Percentiles rank a stretch among this genome's conserved stretches.
Conservation (phyloP, 2,888 invertebrate species). For the Drosophila paramelanica region DNA sequence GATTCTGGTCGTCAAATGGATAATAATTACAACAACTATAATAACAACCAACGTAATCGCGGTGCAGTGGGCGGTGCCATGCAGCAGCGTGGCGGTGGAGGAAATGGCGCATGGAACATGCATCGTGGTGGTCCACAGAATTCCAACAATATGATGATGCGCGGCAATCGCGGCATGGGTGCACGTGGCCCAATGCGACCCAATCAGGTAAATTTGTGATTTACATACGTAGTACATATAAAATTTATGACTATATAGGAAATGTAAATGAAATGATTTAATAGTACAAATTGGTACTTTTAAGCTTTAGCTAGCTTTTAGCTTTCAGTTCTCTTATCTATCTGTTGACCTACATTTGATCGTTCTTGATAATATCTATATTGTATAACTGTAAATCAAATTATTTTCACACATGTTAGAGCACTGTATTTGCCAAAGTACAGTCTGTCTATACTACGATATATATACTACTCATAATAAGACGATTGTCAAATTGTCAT, state of each 20-base stretch:
- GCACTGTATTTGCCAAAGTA: too few species aligned
- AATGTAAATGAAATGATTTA: background rate
- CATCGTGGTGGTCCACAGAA: slow-evolving; percentile 83
- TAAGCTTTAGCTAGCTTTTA: background rate
- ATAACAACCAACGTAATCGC: slow-evolving; percentile 83
- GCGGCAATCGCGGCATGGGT: slow-evolving; percentile 79
- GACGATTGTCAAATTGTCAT: background rate
- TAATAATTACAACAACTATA: slow-evolving; percentile 80
- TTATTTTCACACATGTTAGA: too few species aligned
- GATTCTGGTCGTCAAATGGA: slow-evolving; percentile 84
- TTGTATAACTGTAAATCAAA: background rate
- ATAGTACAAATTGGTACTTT: background rate
- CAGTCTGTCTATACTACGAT: too few species aligned
- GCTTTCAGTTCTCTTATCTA: too few species aligned
- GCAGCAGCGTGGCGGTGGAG: slow-evolving; percentile 68
- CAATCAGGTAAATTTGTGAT: slow-evolving; percentile 74
- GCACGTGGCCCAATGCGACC: slow-evolving; percentile 83
- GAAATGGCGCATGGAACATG: slow-evolving; percentile 83
- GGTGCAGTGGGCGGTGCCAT: slow-evolving; percentile 76
- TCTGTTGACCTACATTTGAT: too few species aligned
- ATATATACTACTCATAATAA: background rate
- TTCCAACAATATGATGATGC: slow-evolving; percentile 81
- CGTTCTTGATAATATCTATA: too few species aligned
- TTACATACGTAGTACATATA: background rate
- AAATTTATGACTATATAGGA: background rate